A percentile compares a stretch with the other conserved stretches of the same genome.
Evolutionary conservation across 2,797 vertebrate genomes (phyloP).

Genomic region (Columba guinea): DNA sequence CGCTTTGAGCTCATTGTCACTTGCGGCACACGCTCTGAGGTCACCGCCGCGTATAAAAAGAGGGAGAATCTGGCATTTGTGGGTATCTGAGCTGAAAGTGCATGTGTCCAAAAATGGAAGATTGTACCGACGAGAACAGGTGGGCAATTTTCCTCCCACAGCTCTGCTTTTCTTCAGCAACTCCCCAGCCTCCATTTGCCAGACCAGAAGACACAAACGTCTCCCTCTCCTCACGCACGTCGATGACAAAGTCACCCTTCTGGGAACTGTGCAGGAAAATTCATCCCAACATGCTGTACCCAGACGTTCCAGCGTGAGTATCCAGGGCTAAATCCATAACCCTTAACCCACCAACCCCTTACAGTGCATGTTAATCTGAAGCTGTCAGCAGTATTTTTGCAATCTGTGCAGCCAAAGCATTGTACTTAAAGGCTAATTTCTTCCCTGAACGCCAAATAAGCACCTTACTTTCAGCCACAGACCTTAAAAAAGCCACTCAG

Average conservation of each 20-base stretch:
- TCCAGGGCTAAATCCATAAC: neutral
- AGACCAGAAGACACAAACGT: conserved; percentile 16
- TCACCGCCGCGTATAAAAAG: neutral
- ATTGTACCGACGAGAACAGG: conserved; percentile 42
- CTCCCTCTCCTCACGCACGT: neutral
- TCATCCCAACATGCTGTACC: neutral
- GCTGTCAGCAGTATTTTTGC: neutral
- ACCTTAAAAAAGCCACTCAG: neutral
- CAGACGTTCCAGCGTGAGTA: neutral
- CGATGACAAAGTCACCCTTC: neutral
- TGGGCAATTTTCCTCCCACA: conserved; percentile 61
- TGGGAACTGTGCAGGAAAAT: neutral
- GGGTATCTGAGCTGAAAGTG: conserved; percentile 32
- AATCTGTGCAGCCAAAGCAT: neutral
- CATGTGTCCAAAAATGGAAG: conserved; percentile 59
- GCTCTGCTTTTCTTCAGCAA: conserved; percentile 33
- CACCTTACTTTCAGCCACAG: neutral
- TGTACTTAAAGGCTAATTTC: neutral
- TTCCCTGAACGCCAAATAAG: neutral
- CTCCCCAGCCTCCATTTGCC: conserved; percentile 33
- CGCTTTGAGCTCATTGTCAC: neutral
- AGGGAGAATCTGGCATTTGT: neutral
- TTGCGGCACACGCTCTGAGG: neutral
- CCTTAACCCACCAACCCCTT: neutral
- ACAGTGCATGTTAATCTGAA: neutral